Conservation (phyloP, 1,140 invertebrate genomes). For the Nomia melanderi region DNA sequence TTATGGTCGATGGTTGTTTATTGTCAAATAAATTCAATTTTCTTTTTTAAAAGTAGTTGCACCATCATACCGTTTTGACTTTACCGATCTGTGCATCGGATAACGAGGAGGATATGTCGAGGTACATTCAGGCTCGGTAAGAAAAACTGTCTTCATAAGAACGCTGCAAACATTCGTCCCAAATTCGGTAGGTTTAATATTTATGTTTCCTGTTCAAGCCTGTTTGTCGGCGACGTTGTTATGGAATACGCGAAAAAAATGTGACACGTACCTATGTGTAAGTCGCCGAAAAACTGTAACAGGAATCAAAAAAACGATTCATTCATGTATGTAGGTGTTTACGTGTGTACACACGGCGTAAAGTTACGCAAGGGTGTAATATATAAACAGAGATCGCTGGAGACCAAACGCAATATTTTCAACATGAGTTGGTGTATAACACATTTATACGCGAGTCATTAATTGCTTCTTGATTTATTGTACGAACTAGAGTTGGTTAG, state of each 20-base stretch:
- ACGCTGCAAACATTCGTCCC: constrained; percentile 1
- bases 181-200: constrained; percentile 33
- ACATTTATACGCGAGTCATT: not conserved
- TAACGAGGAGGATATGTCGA: constrained; percentile 14
- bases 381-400: not conserved
- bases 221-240: constrained; percentile 23
- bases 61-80: not conserved
- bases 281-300: not conserved
- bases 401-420: not conserved
- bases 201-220: constrained; percentile 19
- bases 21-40: not conserved
- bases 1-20: not conserved
- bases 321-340: not conserved
- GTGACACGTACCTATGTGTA: not conserved
- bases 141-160: constrained; percentile 5
- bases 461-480: not conserved
- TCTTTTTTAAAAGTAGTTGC: not conserved
- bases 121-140: not conserved
- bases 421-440: not conserved
- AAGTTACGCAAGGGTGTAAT: not conserved
- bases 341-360: not conserved
- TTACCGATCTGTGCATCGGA: not conserved
- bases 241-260: constrained; percentile 4
- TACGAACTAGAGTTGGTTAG: not conserved
- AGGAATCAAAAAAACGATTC: not conserved